phyloP scores from a whole-genome alignment of 2,888 invertebrate species.

The Athalia circularis region DNA sequence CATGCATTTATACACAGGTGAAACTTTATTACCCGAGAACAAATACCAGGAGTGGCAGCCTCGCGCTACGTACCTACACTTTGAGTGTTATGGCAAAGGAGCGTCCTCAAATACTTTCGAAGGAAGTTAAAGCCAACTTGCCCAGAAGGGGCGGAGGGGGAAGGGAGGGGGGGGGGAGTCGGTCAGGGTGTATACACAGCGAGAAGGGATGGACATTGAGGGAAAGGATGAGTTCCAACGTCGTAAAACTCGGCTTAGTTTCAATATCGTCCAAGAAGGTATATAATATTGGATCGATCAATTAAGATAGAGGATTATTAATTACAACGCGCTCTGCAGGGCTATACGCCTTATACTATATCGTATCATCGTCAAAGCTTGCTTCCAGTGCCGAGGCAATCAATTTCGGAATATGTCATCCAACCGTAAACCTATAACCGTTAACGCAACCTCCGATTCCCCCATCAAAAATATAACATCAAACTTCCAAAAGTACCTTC shows the following conservation, averaged over 20 bases:
- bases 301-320: conserved; percentile 44
- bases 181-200: neutral
- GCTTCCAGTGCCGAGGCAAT: conserved; percentile 7
- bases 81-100: conserved; percentile 36
- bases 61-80: neutral
- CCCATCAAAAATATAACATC: conserved; percentile 15
- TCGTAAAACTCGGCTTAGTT: conserved; percentile 33
- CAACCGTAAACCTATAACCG: conserved; percentile 34
- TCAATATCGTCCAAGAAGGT: conserved; percentile 23
- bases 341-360: too few relatives aligned
- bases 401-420: conserved; percentile 34
- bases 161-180: neutral
- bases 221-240: neutral
- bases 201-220: neutral
- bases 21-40: conserved; percentile 27
- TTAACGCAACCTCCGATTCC: conserved; percentile 22
- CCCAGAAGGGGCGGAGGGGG: neutral
- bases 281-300: conserved; percentile 17
- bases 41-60: conserved; percentile 39
- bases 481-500: conserved; percentile 12
- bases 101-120: conserved; percentile 40
- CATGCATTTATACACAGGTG: neutral
- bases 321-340: conserved; percentile 16
- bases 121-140: conserved; percentile 10
- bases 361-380: neutral